These are phyloP conservation scores for Mercenaria mercenaria DNA, from an alignment of 1,140 invertebrate genomes.

Conservation along the genomic window DNA sequence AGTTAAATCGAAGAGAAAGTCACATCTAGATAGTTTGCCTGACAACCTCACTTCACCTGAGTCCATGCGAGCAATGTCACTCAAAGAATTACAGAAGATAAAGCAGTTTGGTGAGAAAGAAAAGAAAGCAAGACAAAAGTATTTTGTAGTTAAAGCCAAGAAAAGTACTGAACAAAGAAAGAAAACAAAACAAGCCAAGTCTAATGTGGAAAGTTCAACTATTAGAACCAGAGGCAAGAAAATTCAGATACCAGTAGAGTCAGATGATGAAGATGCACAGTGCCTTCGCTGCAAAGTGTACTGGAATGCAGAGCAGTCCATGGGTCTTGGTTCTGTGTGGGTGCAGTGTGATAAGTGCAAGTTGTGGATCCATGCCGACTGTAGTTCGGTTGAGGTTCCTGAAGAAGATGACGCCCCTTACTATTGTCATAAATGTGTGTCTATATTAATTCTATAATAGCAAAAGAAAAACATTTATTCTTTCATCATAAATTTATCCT, in stretches of 20 bases:
- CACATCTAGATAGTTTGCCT: neutral
- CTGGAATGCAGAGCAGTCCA: neutral
- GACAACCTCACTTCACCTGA: neutral
- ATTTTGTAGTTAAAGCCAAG: too few relatives aligned
- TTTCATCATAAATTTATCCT: too few relatives aligned
- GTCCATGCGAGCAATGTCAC: neutral
- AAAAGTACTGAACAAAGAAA: too few relatives aligned
- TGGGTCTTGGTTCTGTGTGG: neutral
- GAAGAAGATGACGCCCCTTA: neutral
- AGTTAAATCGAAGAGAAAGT: neutral
- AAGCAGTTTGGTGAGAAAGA: neutral
- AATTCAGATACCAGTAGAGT: too few relatives aligned
- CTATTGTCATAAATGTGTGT: conserved; percentile 11
- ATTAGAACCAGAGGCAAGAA: too few relatives aligned
- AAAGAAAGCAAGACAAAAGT: neutral
- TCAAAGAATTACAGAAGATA: neutral
- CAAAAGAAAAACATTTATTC: too few relatives aligned
- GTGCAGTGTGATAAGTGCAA: conserved; percentile 3
- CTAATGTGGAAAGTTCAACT: too few relatives aligned
- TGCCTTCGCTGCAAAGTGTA: neutral
- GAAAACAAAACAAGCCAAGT: too few relatives aligned
- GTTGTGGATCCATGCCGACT: neutral
- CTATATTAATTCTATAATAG: neutral
- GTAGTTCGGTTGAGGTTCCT: neutral
- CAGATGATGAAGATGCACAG: neutral